phyloP scores from a whole-genome alignment of 2,888 invertebrate species.

The Himalopsyche tibetana region DNA sequence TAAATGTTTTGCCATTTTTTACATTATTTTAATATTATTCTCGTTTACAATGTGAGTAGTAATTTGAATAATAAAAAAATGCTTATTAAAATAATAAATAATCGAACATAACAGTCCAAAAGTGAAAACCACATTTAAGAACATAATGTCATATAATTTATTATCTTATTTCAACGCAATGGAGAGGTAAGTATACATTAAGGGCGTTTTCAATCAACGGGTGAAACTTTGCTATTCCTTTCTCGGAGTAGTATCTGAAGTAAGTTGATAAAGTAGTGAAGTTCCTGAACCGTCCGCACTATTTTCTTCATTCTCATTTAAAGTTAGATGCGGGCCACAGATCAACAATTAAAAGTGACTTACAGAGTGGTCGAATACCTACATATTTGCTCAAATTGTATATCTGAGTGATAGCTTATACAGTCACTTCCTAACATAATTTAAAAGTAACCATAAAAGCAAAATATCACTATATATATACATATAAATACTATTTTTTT shows the following conservation, averaged over 20 bases:
- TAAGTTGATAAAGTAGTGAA: neutral
- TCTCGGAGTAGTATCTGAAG: neutral
- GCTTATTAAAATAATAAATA: no score
- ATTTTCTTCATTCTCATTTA: conserved; percentile 29
- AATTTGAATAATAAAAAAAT: no score
- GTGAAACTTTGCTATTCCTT: neutral
- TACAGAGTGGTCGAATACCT: neutral
- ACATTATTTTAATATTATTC: no score
- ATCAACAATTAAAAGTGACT: conserved; percentile 4
- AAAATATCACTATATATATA: no score
- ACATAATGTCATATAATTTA: no score
- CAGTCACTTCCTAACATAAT: neutral
- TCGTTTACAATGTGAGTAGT: no score
- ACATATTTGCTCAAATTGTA: neutral
- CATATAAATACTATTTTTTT: no score
- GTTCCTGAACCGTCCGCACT: neutral
- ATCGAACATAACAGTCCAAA: no score
- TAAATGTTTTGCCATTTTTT: no score
- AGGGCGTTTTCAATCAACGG: neutral
- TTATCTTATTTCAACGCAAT: no score
- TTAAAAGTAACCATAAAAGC: no score
- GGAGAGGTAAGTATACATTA: neutral
- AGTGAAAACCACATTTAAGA: no score
- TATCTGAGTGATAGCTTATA: neutral
- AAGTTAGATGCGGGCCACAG: conserved; percentile 30